Evolutionary conservation across 1,140 invertebrate species (phyloP), one percentile per base, ranked within the genome.

Genomic region (Wiebesia pumilae): DNA sequence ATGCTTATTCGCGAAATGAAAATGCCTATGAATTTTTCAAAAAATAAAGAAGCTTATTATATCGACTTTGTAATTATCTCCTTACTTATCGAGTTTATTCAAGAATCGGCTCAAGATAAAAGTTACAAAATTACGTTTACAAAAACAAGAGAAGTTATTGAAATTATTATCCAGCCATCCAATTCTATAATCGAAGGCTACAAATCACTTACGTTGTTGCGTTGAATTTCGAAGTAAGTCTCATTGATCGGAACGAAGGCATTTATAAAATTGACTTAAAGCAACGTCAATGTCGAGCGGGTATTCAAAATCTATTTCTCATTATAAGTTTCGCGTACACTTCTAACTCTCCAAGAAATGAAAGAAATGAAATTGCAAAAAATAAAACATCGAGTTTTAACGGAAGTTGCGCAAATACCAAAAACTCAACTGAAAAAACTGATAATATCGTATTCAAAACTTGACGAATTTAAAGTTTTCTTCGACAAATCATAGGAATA

Each of bases 211-310:
- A 62, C 2, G 21, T 62, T 62, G 3, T 62, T 27, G 2, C 24
- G 3, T 27, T 4, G 4, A 62, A 62, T 62, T 62, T 27, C 1
- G 27, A 27, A 27, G 9, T 1, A 62, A 62, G 24, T 27, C 16
- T 12, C 16, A 71, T 71, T 75, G 38, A 75, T 43, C 71, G 71
- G 9, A 43, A 27, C 2, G 40, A 43, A n/a, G n/a, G 7, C 24
- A 75, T 75, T 43, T 75, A 75, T 43, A 75, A 43, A 75, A 75
- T 75, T 40, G 38, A 75, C 7, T 75, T 43, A 3, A 43, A 43
- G 0, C 0, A 19, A 33, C 16, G 21, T 24, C 71, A 24, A 75
- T 16, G 14, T 75, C 24, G 7, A 75, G 71, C 43, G 27, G 24
- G n/a, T 0, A 35, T 71, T 71, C 69, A 3, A 27, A 43, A 27